Evolutionary conservation across 1,140 invertebrate genomes (phyloP).

Genomic region (Neodiprion fabricii): DNA sequence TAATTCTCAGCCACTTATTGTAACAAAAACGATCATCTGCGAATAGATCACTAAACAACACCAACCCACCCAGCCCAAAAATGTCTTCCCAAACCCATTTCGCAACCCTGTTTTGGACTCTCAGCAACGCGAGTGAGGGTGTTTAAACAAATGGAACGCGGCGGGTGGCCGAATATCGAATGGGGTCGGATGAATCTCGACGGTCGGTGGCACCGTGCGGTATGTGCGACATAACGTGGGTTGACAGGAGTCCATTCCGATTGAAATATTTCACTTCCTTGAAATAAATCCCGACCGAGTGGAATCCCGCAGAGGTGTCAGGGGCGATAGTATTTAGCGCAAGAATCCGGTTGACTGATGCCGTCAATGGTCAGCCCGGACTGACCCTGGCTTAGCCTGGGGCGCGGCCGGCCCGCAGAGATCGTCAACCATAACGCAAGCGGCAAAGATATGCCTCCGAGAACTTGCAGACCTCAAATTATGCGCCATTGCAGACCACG

Average conservation of each 20-base stretch:
- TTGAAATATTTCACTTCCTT: not conserved
- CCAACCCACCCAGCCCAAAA: no score
- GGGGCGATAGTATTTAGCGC: constrained; percentile 21
- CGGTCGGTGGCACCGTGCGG: not conserved
- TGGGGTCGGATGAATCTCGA: not conserved
- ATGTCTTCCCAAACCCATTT: no score
- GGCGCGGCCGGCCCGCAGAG: not conserved
- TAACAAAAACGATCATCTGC: no score
- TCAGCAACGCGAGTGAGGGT: no score
- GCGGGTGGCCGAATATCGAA: no score
- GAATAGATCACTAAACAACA: no score
- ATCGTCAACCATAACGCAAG: not conserved
- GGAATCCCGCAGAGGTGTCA: constrained; percentile 1
- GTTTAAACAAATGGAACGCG: not conserved
- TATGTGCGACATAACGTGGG: not conserved
- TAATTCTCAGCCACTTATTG: no score
- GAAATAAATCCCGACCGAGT: not conserved
- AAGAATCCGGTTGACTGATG: constrained; percentile 23
- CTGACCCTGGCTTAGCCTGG: not conserved
- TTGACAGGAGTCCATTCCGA: constrained; percentile 3
- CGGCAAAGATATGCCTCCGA: not conserved
- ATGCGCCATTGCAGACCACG: no score
- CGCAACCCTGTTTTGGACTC: no score
- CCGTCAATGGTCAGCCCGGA: not conserved
- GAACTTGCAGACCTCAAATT: not conserved